Conservation (phyloP, 1,140 invertebrate genomes). For the Diachasma alloeum region DNA sequence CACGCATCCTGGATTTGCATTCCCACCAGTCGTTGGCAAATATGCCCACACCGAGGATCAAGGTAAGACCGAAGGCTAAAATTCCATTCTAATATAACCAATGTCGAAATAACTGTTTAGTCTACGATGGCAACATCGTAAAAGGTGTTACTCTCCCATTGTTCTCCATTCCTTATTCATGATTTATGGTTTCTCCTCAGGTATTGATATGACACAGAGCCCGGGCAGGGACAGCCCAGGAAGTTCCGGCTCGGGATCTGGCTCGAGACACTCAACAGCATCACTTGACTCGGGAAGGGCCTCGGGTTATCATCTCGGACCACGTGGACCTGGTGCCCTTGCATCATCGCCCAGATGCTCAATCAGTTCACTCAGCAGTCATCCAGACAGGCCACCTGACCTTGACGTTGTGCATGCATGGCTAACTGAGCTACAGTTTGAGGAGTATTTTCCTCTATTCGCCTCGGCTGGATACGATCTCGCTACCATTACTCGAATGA, state of each 20-base stretch:
- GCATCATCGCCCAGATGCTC: slow-evolving; percentile 71
- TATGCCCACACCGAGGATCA: slow-evolving; percentile 70
- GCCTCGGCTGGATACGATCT: slow-evolving; percentile 96
- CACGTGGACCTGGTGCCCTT: slow-evolving; percentile 62
- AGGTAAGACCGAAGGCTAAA: slow-evolving; percentile 50
- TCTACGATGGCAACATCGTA: neutral
- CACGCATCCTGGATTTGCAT: slow-evolving; percentile 67
- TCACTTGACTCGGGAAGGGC: slow-evolving; percentile 92
- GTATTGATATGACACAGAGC: slow-evolving; percentile 78
- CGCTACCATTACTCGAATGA: slow-evolving; percentile 96
- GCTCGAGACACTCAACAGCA: slow-evolving; percentile 88
- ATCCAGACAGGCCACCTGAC: slow-evolving; percentile 72
- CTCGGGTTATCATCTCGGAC: slow-evolving; percentile 72
- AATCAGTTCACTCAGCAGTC: slow-evolving; percentile 76
- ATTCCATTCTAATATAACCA: neutral
- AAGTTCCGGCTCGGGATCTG: slow-evolving; percentile 87
- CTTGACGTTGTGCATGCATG: slow-evolving; percentile 92
- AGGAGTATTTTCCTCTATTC: slow-evolving; percentile 95
- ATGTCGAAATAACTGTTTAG: neutral
- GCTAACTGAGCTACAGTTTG: slow-evolving; percentile 94
- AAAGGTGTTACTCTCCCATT: slow-evolving; percentile 1
- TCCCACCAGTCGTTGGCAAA: slow-evolving; percentile 63
- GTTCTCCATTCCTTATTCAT: neutral
- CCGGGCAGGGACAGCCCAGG: slow-evolving; percentile 89
- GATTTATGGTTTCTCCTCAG: slow-evolving; percentile 35